A percentile compares a stretch with the other conserved stretches of the same genome.
Conservation (phyloP, 2,113 vertebrate species). For the Isichthys henryi region DNA sequence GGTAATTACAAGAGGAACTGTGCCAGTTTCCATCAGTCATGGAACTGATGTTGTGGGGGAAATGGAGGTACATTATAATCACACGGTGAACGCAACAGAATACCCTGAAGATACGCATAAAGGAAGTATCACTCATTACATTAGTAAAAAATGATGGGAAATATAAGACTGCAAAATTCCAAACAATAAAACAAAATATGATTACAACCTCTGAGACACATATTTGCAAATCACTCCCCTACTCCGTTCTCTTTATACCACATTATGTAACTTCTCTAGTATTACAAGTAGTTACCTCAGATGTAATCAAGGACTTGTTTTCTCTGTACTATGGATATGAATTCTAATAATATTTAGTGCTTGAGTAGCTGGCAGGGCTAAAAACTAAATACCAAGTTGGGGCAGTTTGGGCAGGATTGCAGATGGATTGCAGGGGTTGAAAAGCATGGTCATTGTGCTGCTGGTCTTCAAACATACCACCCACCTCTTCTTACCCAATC, state of each 20-base stretch:
- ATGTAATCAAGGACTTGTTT: background rate
- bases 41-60: background rate
- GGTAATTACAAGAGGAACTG: background rate
- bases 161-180: background rate
- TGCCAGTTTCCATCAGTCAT: background rate
- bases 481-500: background rate
- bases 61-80: background rate
- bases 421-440: background rate
- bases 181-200: background rate
- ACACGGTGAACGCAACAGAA: background rate
- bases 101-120: background rate
- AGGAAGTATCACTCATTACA: background rate
- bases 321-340: background rate
- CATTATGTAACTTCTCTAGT: background rate
- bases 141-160: background rate
- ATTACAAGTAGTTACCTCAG: background rate
- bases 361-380: background rate
- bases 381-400: background rate
- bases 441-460: background rate
- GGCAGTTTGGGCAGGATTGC: background rate
- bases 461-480: background rate
- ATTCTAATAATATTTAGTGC: background rate
- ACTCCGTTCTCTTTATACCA: background rate
- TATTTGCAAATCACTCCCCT: background rate
- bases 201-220: background rate